These are phyloP conservation scores for Encarsia formosa DNA, from an alignment of 2,888 invertebrate genomes.

Conservation along the genomic window DNA sequence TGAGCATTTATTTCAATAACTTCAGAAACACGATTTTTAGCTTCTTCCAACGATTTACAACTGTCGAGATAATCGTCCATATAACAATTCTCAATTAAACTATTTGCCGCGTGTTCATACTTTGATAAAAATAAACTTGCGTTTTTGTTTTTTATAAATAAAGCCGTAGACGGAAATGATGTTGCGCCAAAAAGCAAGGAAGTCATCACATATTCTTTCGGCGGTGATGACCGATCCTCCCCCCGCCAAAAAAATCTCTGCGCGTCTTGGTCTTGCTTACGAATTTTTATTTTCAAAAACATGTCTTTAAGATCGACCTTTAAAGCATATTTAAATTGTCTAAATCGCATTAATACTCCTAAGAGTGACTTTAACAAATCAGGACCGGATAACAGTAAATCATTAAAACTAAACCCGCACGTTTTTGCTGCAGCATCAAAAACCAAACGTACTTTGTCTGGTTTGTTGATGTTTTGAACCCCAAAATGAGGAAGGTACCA, in stretches of 20 bases:
- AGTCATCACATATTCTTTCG: constrained; percentile 25
- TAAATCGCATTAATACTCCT: neutral
- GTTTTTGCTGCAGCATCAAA: no score
- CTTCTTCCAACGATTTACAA: no score
- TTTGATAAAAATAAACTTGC: no score
- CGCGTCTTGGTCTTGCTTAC: constrained; percentile 29
- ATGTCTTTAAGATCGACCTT: constrained; percentile 38
- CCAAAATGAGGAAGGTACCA: constrained; percentile 5
- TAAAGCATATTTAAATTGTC: constrained; percentile 38
- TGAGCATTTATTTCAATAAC: no score
- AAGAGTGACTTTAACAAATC: no score
- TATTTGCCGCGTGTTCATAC: no score
- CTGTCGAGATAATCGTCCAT: no score
- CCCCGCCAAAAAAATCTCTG: constrained; percentile 29
- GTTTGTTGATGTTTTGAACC: neutral
- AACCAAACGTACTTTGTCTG: no score
- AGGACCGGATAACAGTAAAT: no score
- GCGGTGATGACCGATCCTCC: neutral
- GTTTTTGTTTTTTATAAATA: constrained; percentile 31
- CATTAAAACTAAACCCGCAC: neutral
- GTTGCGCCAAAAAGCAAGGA: constrained; percentile 29
- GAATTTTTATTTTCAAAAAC: constrained; percentile 35
- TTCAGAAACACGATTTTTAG: no score
- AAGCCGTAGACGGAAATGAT: constrained; percentile 35
- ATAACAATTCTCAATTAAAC: no score